These are phyloP conservation scores for Ladona fulva DNA, from an alignment of 1,140 invertebrate species.

Conservation along the genomic window DNA sequence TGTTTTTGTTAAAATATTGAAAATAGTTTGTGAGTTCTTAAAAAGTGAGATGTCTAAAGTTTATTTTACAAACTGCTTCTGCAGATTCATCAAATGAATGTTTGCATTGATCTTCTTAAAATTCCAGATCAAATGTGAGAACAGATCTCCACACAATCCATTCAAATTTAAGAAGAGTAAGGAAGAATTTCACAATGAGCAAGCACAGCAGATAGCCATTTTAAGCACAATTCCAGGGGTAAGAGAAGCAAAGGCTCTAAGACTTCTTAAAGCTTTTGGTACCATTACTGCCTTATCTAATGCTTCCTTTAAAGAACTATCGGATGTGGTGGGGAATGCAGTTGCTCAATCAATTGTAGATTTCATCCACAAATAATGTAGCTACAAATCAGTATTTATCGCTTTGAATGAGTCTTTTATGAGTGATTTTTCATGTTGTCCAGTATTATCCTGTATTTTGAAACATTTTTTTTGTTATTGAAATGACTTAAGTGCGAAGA, in stretches of 20 bases:
- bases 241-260: background rate
- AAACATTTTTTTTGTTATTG: too few species aligned
- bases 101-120: background rate
- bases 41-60: too few species aligned
- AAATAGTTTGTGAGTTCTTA: too few species aligned
- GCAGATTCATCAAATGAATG: background rate
- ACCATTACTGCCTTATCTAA: background rate
- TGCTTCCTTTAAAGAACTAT: background rate
- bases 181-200: background rate
- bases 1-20: too few species aligned
- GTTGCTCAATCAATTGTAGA: background rate
- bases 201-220: background rate
- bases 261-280: background rate
- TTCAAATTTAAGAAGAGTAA: background rate
- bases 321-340: background rate
- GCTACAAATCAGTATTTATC: too few species aligned
- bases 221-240: background rate
- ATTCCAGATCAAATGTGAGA: background rate
- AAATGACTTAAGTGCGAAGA: too few species aligned
- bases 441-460: too few species aligned
- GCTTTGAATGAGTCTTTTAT: too few species aligned
- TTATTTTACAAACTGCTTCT: too few species aligned
- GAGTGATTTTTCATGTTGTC: too few species aligned
- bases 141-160: background rate
- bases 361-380: background rate